Percentiles rank a stretch among this genome's conserved stretches.
These are phyloP conservation scores for Artibeus lituratus DNA, from an alignment of 2,797 vertebrate species.

Conservation along the genomic window DNA sequence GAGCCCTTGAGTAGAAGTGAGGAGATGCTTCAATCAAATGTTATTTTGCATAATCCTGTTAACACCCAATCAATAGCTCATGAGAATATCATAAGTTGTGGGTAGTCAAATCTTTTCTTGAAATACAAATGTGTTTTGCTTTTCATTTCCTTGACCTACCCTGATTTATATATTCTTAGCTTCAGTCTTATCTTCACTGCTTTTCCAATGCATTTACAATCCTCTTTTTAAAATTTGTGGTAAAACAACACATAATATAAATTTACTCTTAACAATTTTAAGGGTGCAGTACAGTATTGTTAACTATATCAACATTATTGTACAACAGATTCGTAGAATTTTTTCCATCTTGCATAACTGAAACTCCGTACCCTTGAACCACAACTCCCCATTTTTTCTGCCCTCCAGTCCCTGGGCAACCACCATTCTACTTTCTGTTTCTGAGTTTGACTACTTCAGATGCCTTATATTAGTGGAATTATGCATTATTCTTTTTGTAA, in stretches of 20 bases:
- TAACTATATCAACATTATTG: neutral
- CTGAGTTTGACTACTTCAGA: neutral
- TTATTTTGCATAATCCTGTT: neutral
- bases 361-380: neutral
- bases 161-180: neutral
- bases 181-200: neutral
- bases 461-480: neutral
- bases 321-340: neutral
- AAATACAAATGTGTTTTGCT: constrained; percentile 24
- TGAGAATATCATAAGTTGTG: neutral
- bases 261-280: neutral
- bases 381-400: neutral
- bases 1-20: neutral
- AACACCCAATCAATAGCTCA: neutral
- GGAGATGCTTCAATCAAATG: neutral
- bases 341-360: neutral
- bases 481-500: neutral
- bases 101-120: neutral
- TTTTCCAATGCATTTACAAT: neutral
- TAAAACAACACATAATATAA: neutral
- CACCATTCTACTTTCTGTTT: neutral
- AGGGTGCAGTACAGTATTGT: neutral
- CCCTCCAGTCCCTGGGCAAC: neutral
- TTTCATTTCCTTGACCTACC: neutral
- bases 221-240: neutral